Conservation (phyloP, 2,888 invertebrate species). For the Agonum fuliginosum region DNA sequence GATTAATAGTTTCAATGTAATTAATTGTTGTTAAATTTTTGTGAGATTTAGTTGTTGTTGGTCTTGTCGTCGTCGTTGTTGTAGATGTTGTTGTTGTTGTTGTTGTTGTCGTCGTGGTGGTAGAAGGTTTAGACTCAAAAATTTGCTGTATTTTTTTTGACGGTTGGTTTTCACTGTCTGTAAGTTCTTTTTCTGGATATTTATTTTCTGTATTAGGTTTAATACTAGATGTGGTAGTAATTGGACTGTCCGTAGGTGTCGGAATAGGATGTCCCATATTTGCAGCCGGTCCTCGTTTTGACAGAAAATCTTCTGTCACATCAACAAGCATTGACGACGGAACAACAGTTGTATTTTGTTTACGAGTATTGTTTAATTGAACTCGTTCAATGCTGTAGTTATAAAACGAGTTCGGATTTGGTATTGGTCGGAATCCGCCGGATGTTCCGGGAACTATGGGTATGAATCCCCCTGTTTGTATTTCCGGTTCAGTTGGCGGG, state of each 20-base stretch:
- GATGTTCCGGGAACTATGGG: constrained; percentile 82
- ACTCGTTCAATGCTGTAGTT: constrained; percentile 47
- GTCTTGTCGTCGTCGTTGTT: constrained; percentile 7
- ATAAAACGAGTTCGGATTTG: constrained; percentile 72
- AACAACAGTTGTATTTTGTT: constrained; percentile 50
- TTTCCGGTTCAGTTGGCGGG: constrained; percentile 76
- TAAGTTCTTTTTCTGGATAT: constrained; percentile 23
- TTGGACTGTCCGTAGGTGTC: constrained; percentile 58
- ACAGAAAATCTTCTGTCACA: constrained; percentile 52
- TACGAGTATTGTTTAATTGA: constrained; percentile 28
- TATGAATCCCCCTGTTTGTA: constrained; percentile 85
- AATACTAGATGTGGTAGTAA: constrained; percentile 56
- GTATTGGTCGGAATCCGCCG: constrained; percentile 84
- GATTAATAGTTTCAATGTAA: background rate
- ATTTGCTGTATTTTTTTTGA: constrained; percentile 59
- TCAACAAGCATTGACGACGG: constrained; percentile 47
- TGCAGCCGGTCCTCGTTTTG: constrained; percentile 49
- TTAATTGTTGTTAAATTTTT: constrained; percentile 10
- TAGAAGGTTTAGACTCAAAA: constrained; percentile 54
- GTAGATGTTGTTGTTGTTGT: constrained; percentile 58
- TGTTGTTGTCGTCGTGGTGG: constrained; percentile 41
- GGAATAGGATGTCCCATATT: constrained; percentile 61
- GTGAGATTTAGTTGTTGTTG: constrained; percentile 42
- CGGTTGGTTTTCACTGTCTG: constrained; percentile 58
- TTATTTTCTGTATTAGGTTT: constrained; percentile 55